phyloP scores from a whole-genome alignment of 2,113 vertebrate genomes.

The Setophaga coronata region DNA sequence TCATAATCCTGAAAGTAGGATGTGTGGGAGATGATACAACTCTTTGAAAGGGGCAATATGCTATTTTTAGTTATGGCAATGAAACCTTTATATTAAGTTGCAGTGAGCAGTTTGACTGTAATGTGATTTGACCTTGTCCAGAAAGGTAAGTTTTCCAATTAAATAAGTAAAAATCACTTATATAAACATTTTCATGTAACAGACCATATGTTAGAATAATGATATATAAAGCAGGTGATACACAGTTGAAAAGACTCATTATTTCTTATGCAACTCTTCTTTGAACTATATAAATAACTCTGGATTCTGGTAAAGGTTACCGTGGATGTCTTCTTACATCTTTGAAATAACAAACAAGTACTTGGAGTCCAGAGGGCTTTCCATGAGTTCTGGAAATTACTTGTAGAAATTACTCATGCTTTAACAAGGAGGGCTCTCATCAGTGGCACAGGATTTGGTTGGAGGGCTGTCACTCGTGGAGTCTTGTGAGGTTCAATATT shows the following conservation, averaged over 20 bases:
- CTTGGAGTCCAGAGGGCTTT: conserved; percentile 34
- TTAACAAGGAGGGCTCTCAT: not conserved
- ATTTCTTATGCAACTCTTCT: conserved; percentile 6
- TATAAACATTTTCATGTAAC: not conserved
- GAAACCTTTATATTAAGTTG: not conserved
- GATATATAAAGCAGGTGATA: not conserved
- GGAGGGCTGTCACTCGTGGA: not conserved
- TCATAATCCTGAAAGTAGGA: conserved; percentile 23
- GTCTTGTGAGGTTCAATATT: rapidly evolving
- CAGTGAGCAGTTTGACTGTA: not conserved
- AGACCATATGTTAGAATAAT: not conserved
- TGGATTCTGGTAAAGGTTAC: conserved; percentile 2
- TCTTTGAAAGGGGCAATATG: not conserved
- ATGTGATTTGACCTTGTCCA: not conserved
- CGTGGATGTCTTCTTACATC: not conserved
- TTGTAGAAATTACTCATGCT: not conserved
- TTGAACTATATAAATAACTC: conserved; percentile 1
- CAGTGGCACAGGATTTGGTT: not conserved
- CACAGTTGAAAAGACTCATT: not conserved
- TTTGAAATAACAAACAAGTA: not conserved
- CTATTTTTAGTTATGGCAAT: conserved; percentile 25
- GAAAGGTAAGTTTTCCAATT: conserved; percentile 6
- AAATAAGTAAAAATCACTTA: not conserved
- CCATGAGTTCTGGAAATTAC: not conserved
- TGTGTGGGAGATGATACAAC: not conserved